phyloP scores from a whole-genome alignment of 2,888 invertebrate genomes.

The Watsonalla binaria region DNA sequence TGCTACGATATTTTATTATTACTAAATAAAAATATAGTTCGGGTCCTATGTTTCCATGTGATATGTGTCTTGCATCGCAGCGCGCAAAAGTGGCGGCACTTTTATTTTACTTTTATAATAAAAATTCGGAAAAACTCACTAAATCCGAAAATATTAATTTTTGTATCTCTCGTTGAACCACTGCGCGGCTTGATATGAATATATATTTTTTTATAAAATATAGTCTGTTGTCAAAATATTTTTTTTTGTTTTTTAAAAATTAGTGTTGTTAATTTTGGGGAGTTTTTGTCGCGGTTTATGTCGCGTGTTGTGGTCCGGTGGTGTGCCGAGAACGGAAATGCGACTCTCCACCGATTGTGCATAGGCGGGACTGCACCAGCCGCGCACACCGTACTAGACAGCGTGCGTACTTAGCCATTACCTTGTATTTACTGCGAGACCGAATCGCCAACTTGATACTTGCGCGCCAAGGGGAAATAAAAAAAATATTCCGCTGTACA shows the following conservation, averaged over 20 bases:
- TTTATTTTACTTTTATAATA: slow-evolving; percentile 34
- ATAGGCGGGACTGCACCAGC: slow-evolving; percentile 78
- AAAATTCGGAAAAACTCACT: slow-evolving; percentile 54
- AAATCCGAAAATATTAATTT: slow-evolving; percentile 56
- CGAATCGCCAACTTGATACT: slow-evolving; percentile 57
- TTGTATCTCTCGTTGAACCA: slow-evolving; percentile 26
- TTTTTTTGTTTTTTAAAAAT: slow-evolving; percentile 35
- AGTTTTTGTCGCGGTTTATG: slow-evolving; percentile 72
- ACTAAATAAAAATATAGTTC: slow-evolving; percentile 62
- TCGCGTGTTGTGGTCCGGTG: slow-evolving; percentile 66
- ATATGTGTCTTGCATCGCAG: slow-evolving; percentile 68
- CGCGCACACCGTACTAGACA: slow-evolving; percentile 76
- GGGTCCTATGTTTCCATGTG: slow-evolving; percentile 75
- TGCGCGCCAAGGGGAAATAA: slow-evolving; percentile 16
- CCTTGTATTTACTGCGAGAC: slow-evolving; percentile 77
- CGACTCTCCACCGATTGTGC: slow-evolving; percentile 75
- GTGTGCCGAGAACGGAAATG: slow-evolving; percentile 65
- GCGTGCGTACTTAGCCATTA: slow-evolving; percentile 79
- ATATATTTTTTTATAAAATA: slow-evolving; percentile 61
- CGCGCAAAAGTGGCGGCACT: slow-evolving; percentile 34
- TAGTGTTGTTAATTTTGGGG: slow-evolving; percentile 55
- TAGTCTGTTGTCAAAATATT: slow-evolving; percentile 63
- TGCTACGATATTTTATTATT: slow-evolving; percentile 32
- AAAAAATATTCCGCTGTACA: slow-evolving; percentile 4
- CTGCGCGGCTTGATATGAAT: slow-evolving; percentile 67